phyloP scores from a whole-genome alignment of 2,888 invertebrate species.

The Meghimatium bilineatum region DNA sequence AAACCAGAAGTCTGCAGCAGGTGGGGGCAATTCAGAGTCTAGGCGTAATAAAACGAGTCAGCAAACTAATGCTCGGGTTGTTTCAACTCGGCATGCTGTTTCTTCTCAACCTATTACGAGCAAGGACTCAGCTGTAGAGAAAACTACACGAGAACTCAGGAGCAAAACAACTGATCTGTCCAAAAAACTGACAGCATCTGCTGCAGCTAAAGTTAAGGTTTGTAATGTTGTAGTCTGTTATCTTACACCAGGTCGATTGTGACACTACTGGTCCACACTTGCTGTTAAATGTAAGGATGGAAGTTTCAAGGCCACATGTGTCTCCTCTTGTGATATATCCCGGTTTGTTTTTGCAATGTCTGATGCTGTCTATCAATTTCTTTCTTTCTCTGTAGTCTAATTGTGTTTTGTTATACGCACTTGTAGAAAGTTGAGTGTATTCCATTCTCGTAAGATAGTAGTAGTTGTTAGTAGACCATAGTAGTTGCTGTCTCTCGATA shows the following conservation, averaged over 20 bases:
- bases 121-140: not conserved
- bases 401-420: no score
- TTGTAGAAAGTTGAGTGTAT: no score
- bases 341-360: no score
- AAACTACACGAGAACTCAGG: not conserved
- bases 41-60: not conserved
- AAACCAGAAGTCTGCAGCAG: not conserved
- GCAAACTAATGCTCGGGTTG: not conserved
- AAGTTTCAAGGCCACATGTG: not conserved
- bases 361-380: not conserved
- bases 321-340: not conserved
- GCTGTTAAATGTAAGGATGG: no score
- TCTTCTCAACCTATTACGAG: not conserved
- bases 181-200: conserved; percentile 26
- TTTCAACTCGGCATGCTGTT: not conserved
- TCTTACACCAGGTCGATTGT: no score
- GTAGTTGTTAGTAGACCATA: no score
- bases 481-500: no score
- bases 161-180: not conserved
- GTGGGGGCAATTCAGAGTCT: not conserved
- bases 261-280: no score
- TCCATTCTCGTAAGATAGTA: no score
- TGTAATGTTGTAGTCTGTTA: not conserved
- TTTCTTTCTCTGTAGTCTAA: no score
- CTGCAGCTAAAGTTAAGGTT: conserved; percentile 41